phyloP scores from a whole-genome alignment of 1,140 invertebrate genomes.

The Acyrthosiphon pisum region DNA sequence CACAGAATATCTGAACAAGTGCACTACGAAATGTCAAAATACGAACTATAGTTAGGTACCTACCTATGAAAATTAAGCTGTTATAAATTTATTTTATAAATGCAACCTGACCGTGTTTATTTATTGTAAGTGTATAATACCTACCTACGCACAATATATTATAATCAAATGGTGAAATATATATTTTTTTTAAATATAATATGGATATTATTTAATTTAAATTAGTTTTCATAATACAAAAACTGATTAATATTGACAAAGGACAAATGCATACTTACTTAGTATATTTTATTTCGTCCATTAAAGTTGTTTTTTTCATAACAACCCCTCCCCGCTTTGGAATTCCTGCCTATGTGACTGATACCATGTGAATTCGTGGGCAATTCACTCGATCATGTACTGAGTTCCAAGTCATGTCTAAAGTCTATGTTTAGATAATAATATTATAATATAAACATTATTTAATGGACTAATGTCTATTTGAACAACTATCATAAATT shows the following conservation, averaged over 20 bases:
- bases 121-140: background rate
- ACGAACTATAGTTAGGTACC: background rate
- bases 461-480: background rate
- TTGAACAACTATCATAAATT: background rate
- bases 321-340: background rate
- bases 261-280: background rate
- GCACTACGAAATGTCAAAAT: too few relatives aligned
- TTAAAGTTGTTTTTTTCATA: background rate
- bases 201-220: too few relatives aligned
- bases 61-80: too few relatives aligned
- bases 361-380: background rate
- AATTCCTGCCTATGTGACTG: background rate
- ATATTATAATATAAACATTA: background rate
- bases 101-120: background rate
- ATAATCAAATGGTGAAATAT: background rate
- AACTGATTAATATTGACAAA: background rate
- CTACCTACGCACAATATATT: too few relatives aligned
- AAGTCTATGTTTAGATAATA: background rate
- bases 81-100: background rate
- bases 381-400: background rate
- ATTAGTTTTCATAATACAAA: background rate
- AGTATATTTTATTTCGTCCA: background rate
- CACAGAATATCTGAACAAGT: too few relatives aligned
- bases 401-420: background rate
- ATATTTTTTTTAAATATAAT: too few relatives aligned